Evolutionary conservation across 30 jellyfish, hydroid and myxozoan species (phyloP).

Genomic region (Cassiopea xamachana): DNA sequence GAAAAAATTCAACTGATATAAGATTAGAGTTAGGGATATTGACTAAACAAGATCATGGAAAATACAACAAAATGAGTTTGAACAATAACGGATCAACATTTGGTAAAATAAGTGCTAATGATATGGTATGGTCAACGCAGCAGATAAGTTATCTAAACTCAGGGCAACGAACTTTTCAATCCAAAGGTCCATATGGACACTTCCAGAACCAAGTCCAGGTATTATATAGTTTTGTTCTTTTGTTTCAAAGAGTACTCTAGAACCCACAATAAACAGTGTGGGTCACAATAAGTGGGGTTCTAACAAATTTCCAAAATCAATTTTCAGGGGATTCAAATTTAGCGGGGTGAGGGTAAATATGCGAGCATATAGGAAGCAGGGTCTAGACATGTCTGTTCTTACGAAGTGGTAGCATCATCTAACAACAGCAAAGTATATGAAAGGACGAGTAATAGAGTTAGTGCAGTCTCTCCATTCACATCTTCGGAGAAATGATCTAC

Average conservation of each 20-base stretch:
- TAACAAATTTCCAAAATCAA: no score
- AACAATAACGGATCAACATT: background rate
- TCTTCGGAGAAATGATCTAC: no score
- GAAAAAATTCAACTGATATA: conserved; percentile 29
- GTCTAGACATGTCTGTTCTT: no score
- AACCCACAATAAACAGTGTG: background rate
- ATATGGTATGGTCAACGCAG: conserved; percentile 64
- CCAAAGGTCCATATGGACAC: conserved; percentile 30
- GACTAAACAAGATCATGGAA: conserved; percentile 45
- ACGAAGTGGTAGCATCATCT: no score
- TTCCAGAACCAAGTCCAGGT: conserved; percentile 21
- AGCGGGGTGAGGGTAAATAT: no score
- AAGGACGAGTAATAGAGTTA: no score
- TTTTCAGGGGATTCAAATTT: no score
- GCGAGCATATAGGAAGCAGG: no score
- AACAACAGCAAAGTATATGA: no score
- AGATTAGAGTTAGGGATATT: conserved; percentile 48
- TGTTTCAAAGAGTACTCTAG: background rate
- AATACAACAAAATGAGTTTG: conserved; percentile 48
- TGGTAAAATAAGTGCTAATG: conserved; percentile 64
- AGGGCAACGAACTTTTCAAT: conserved; percentile 44
- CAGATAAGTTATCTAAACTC: conserved; percentile 16
- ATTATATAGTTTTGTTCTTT: background rate
- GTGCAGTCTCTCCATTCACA: no score
- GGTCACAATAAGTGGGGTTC: no score